These are phyloP conservation scores for Onychomys torridus DNA, from an alignment of 2,797 vertebrate genomes.

Conservation along the genomic window DNA sequence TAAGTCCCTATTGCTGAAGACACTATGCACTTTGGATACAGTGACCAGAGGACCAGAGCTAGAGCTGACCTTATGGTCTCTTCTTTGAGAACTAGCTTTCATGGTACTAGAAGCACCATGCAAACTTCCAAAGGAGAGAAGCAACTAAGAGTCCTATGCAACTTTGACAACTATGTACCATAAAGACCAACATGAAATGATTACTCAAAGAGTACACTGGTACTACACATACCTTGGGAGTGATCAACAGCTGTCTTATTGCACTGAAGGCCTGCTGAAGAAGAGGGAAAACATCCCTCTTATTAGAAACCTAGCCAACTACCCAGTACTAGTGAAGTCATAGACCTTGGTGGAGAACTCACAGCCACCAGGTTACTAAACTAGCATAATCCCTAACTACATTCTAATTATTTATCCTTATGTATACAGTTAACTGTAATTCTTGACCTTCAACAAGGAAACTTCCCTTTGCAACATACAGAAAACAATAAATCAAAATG, in stretches of 20 bases:
- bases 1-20: neutral
- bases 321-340: neutral
- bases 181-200: neutral
- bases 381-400: neutral
- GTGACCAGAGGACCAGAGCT: neutral
- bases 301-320: neutral
- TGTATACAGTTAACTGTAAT: neutral
- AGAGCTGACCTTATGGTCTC: neutral
- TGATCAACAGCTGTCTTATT: neutral
- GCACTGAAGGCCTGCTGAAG: neutral
- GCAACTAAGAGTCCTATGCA: too few species aligned
- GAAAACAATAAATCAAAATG: neutral
- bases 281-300: neutral
- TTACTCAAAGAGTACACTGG: neutral
- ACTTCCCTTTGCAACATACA: neutral
- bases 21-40: neutral
- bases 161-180: neutral
- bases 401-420: neutral
- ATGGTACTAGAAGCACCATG: neutral
- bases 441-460: neutral
- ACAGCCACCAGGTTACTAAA: neutral
- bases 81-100: neutral
- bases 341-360: neutral
- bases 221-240: neutral
- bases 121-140: neutral